Percentiles rank a stretch among this genome's conserved stretches.
These are phyloP conservation scores for Phrynosoma platyrhinos DNA, from an alignment of 2,113 vertebrate genomes.

Conservation along the genomic window DNA sequence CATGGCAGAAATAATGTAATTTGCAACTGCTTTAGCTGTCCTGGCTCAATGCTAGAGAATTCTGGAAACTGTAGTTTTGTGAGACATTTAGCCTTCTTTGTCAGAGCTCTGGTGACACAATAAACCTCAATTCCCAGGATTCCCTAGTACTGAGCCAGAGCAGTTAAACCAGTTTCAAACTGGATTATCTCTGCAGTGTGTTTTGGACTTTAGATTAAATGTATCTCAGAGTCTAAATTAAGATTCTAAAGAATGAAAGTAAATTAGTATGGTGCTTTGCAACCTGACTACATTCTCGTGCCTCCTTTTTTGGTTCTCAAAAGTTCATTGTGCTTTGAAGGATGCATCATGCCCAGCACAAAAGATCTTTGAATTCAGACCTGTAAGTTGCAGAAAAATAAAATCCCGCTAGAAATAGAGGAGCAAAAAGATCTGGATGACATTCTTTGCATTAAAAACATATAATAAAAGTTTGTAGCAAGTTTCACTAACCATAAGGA, in stretches of 20 bases:
- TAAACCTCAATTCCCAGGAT: too few species aligned
- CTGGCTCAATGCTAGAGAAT: too few species aligned
- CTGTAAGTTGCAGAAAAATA: conserved; percentile 35
- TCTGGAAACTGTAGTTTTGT: too few species aligned
- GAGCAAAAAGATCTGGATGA: conserved; percentile 62
- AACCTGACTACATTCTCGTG: not conserved
- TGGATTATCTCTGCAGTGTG: too few species aligned
- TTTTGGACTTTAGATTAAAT: not conserved
- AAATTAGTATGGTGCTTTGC: conserved; percentile 8
- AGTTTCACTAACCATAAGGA: too few species aligned
- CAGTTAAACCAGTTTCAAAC: too few species aligned
- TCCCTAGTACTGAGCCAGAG: too few species aligned
- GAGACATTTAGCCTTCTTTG: too few species aligned
- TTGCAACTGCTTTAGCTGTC: too few species aligned
- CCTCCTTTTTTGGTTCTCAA: not conserved
- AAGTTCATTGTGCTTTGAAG: conserved; percentile 60
- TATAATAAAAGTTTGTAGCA: conserved; percentile 39
- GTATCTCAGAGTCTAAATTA: not conserved
- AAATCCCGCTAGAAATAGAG: not conserved
- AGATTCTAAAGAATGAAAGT: conserved; percentile 49
- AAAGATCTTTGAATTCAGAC: conserved; percentile 67
- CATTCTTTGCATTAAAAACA: conserved; percentile 58
- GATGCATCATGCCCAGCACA: conserved; percentile 34
- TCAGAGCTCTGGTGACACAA: too few species aligned
- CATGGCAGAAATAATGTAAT: too few species aligned